Conservation (phyloP, 2,113 vertebrate species). For the Felis catus region DNA sequence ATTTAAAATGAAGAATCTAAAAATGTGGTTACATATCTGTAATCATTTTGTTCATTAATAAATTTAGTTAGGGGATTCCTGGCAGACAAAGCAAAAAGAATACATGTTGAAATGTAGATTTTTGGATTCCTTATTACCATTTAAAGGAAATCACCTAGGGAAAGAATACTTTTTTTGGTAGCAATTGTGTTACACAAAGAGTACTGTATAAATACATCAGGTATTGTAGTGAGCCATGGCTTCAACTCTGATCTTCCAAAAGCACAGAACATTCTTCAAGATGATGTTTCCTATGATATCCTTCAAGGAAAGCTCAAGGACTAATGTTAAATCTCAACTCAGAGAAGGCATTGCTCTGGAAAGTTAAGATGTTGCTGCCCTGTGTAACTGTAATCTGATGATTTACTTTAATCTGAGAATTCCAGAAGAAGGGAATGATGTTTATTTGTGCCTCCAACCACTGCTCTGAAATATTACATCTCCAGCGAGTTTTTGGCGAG, state of each 20-base stretch:
- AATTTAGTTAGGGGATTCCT: not conserved
- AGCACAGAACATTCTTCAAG: not conserved
- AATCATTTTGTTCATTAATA: not conserved
- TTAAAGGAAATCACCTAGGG: not conserved
- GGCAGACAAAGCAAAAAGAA: not conserved
- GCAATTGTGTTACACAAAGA: not conserved
- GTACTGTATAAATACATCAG: not conserved
- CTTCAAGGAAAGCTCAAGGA: not conserved
- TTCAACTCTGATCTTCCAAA: slow-evolving; percentile 39
- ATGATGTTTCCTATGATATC: not conserved
- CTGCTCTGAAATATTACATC: not conserved
- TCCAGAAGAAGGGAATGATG: not conserved
- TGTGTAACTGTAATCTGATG: not conserved
- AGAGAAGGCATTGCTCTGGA: not conserved
- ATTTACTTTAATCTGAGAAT: not conserved
- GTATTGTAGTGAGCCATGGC: not conserved
- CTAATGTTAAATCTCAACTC: slow-evolving; percentile 25
- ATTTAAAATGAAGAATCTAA: not conserved
- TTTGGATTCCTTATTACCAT: not conserved
- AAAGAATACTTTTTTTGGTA: not conserved
- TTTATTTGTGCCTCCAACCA: not conserved
- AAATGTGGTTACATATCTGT: not conserved
- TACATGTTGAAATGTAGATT: not conserved
- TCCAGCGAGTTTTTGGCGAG: not conserved
- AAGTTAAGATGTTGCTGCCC: not conserved